Conservation (phyloP, 1,140 invertebrate genomes). For the Trichonephila clavipes region DNA sequence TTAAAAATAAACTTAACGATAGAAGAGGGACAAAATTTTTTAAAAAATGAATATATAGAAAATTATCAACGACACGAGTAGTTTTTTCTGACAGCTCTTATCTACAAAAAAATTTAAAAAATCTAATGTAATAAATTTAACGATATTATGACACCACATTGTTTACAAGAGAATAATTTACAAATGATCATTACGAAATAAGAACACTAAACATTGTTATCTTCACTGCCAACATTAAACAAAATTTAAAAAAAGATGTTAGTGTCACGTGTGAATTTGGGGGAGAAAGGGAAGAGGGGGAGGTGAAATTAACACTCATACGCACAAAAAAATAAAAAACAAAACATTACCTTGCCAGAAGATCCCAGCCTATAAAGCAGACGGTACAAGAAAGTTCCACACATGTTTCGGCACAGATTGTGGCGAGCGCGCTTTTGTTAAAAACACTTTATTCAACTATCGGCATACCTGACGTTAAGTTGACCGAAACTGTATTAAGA, state of each 20-base stretch:
- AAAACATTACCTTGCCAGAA: conserved; percentile 46
- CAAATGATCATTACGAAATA: too few species aligned
- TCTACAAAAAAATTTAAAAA: too few species aligned
- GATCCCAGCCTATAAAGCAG: not conserved
- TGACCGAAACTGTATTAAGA: conserved; percentile 48
- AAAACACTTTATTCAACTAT: not conserved
- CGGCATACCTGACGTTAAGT: conserved; percentile 53
- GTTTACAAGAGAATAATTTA: too few species aligned
- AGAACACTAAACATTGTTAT: not conserved
- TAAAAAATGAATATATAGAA: too few species aligned
- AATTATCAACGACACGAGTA: too few species aligned
- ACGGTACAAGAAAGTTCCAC: conserved; percentile 47
- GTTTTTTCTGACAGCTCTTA: too few species aligned
- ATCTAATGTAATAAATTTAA: too few species aligned
- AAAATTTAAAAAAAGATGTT: not conserved
- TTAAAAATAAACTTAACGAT: too few species aligned
- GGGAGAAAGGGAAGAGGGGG: not conserved
- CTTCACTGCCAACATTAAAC: not conserved
- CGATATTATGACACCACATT: too few species aligned
- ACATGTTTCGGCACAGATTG: conserved; percentile 39
- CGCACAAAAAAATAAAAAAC: not conserved
- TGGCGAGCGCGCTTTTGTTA: not conserved
- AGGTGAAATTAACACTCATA: not conserved
- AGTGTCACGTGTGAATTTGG: not conserved
- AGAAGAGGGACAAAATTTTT: too few species aligned